phyloP scores from a whole-genome alignment of 2,888 invertebrate species.

The Troilus luridus region DNA sequence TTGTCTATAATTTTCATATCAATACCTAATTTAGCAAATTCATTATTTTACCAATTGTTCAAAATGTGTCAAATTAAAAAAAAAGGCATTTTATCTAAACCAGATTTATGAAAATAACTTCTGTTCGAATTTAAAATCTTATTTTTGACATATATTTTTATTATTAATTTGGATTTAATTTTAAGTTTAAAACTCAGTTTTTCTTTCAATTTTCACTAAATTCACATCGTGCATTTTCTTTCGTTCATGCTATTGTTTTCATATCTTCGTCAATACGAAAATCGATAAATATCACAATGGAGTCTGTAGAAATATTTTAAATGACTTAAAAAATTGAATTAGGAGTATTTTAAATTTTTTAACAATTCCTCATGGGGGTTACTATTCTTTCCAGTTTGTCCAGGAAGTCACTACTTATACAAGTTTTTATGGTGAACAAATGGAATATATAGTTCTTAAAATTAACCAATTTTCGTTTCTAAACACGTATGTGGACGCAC shows the following conservation, averaged over 20 bases:
- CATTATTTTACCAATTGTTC: too few relatives aligned
- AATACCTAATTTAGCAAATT: not conserved
- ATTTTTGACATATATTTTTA: not conserved
- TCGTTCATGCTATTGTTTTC: too few relatives aligned
- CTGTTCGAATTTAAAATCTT: not conserved
- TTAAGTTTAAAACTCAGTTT: too few relatives aligned
- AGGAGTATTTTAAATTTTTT: too few relatives aligned
- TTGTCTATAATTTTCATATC: not conserved
- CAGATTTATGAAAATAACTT: not conserved
- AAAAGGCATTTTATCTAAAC: not conserved
- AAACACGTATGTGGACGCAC: too few relatives aligned
- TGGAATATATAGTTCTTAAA: not conserved
- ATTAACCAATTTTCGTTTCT: too few relatives aligned
- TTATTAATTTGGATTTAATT: too few relatives aligned
- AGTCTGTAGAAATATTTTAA: not conserved
- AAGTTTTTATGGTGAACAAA: not conserved
- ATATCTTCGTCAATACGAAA: too few relatives aligned
- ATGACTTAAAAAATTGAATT: not conserved
- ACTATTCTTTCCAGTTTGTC: not conserved
- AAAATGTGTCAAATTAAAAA: too few relatives aligned
- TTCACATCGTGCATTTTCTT: too few relatives aligned
- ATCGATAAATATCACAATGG: not conserved
- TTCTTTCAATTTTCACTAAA: too few relatives aligned
- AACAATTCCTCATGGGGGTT: not conserved
- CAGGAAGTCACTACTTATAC: not conserved